Percentiles rank a stretch among this genome's conserved stretches.
Conservation (phyloP, 2,888 invertebrate genomes). For the Chrysina gloriosa region DNA sequence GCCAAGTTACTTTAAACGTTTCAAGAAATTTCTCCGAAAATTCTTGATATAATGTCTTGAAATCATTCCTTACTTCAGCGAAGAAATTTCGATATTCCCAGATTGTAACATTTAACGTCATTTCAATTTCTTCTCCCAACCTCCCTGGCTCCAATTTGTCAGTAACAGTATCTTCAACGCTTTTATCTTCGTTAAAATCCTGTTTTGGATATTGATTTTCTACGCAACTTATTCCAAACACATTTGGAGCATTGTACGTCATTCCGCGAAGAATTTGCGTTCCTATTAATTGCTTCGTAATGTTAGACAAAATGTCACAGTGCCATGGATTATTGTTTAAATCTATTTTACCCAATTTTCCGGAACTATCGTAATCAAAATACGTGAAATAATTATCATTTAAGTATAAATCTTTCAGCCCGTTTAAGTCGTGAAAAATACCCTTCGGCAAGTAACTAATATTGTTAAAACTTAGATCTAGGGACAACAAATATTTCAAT, state of each 20-base stretch:
- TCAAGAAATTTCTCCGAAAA: not conserved
- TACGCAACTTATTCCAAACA: not conserved
- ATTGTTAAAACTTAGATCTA: slow-evolving; percentile 32
- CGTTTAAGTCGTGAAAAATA: slow-evolving; percentile 1
- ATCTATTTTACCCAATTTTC: not conserved
- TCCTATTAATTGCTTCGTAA: not conserved
- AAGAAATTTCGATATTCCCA: not conserved
- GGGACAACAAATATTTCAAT: not conserved
- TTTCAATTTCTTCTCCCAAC: not conserved
- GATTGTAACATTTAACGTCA: not conserved
- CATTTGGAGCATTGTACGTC: not conserved
- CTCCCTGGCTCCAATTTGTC: too few species aligned
- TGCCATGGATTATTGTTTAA: slow-evolving; percentile 7
- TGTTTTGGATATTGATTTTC: not conserved
- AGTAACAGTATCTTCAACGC: too few species aligned
- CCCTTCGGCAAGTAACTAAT: slow-evolving; percentile 11
- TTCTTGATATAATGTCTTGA: not conserved
- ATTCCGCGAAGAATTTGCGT: not conserved
- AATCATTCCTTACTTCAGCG: not conserved
- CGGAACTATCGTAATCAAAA: slow-evolving; percentile 19
- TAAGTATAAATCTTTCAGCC: not conserved
- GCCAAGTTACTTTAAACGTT: not conserved
- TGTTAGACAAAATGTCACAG: not conserved
- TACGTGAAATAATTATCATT: slow-evolving; percentile 20
- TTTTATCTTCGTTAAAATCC: not conserved